Conservation (phyloP, 2,888 invertebrate genomes). For the Linnaemya tessellans region DNA sequence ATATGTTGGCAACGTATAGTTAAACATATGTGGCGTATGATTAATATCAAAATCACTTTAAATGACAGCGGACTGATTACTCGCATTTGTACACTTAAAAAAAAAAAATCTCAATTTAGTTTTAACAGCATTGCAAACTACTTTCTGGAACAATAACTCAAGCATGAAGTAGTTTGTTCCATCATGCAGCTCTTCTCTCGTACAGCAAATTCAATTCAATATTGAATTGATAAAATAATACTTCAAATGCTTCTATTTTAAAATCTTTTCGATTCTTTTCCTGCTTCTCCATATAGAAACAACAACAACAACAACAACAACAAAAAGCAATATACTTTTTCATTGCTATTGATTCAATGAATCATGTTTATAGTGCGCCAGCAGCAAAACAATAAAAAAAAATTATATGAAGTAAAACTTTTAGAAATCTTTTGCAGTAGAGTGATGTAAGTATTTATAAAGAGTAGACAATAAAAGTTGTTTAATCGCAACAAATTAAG, state of each 20-base stretch:
- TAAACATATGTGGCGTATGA: constrained; percentile 10
- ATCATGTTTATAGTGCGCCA: not conserved
- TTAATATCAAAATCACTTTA: constrained; percentile 10
- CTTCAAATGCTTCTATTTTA: not conserved
- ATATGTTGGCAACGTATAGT: not conserved
- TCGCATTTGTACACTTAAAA: not conserved
- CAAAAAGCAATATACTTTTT: not conserved
- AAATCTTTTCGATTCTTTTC: not conserved
- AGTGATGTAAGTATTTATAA: not conserved
- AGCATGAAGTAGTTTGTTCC: not conserved
- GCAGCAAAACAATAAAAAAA: not conserved
- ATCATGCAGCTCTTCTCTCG: not conserved
- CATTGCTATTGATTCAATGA: constrained; percentile 9
- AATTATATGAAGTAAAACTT: not conserved
- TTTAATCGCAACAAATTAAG: constrained; percentile 13
- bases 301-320: not conserved
- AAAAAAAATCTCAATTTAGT: not conserved
- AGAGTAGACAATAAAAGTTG: not conserved
- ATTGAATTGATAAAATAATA: constrained; percentile 3
- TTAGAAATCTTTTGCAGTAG: not conserved
- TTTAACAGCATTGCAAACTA: not conserved
- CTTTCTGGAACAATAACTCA: not conserved
- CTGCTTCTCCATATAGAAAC: not conserved
- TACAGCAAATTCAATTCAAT: constrained; percentile 24
- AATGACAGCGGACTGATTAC: not conserved